phyloP scores from a whole-genome alignment of 2,113 vertebrate genomes.

The Galemys pyrenaicus region DNA sequence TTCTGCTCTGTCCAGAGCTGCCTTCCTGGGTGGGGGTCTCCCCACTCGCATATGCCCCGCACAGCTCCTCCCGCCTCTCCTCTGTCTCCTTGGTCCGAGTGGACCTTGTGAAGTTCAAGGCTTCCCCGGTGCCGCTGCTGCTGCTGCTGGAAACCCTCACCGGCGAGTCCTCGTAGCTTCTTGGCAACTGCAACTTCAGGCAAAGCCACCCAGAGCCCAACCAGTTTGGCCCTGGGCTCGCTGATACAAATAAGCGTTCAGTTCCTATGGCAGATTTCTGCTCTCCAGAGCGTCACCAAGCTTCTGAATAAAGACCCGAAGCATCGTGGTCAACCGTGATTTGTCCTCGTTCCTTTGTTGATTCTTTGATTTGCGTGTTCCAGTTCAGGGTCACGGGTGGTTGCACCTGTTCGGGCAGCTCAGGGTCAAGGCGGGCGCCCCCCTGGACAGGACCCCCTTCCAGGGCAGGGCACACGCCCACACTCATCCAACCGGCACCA shows the following conservation, averaged over 20 bases:
- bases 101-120: neutral
- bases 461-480: neutral
- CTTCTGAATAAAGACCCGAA: neutral
- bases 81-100: accelerated
- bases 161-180: neutral
- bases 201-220: neutral
- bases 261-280: neutral
- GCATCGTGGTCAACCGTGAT: neutral
- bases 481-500: neutral
- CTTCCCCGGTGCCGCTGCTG: too few relatives aligned
- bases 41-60: accelerated
- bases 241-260: neutral
- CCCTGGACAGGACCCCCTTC: neutral
- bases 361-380: neutral
- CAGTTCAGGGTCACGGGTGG: neutral
- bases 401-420: neutral
- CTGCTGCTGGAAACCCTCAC: too few relatives aligned
- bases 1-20: neutral
- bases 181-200: neutral
- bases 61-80: accelerated
- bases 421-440: neutral
- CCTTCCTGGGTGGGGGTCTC: neutral
- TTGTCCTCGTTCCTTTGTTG: neutral
- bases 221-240: neutral
- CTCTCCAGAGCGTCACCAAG: neutral